A percentile compares a stretch with the other conserved stretches of the same genome.
These are phyloP conservation scores for Protobothrops mucrosquamatus DNA, from an alignment of 2,113 vertebrate genomes.

Conservation along the genomic window DNA sequence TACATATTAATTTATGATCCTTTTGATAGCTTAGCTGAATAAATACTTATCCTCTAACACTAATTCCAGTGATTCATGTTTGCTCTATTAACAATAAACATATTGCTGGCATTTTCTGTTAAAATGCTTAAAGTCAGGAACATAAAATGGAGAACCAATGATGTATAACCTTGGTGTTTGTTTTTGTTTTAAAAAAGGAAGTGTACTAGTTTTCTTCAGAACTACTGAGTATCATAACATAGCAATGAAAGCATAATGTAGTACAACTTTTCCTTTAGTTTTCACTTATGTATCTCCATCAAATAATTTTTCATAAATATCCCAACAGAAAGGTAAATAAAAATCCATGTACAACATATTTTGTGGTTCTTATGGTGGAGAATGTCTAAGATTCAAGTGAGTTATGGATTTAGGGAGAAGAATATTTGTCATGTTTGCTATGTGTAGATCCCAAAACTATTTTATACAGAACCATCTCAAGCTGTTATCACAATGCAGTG, in stretches of 20 bases:
- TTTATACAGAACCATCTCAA: not conserved
- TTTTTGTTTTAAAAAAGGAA: slow-evolving; percentile 11
- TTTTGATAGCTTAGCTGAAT: slow-evolving; percentile 44
- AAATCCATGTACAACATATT: not conserved
- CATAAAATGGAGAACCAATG: slow-evolving; percentile 21
- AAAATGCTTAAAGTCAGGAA: slow-evolving; percentile 11
- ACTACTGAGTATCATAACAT: slow-evolving; percentile 15
- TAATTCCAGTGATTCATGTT: slow-evolving; percentile 34
- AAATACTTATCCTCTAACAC: slow-evolving; percentile 51
- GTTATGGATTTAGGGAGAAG: not conserved
- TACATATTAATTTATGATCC: slow-evolving; percentile 45
- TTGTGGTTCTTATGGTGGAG: not conserved
- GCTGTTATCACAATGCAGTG: not conserved
- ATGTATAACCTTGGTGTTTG: not conserved
- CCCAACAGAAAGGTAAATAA: not conserved
- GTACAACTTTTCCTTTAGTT: not conserved
- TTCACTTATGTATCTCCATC: not conserved
- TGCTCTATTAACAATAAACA: slow-evolving; percentile 36
- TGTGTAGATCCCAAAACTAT: not conserved
- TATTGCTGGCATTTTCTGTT: slow-evolving; percentile 14
- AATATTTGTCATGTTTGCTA: not conserved
- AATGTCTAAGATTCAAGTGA: not conserved
- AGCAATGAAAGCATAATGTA: not conserved
- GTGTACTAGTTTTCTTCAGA: slow-evolving; percentile 28
- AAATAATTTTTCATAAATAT: not conserved